Base-by-base conservation (phyloP, 2,888 invertebrate genomes). In the Lithophane socia region DNA sequence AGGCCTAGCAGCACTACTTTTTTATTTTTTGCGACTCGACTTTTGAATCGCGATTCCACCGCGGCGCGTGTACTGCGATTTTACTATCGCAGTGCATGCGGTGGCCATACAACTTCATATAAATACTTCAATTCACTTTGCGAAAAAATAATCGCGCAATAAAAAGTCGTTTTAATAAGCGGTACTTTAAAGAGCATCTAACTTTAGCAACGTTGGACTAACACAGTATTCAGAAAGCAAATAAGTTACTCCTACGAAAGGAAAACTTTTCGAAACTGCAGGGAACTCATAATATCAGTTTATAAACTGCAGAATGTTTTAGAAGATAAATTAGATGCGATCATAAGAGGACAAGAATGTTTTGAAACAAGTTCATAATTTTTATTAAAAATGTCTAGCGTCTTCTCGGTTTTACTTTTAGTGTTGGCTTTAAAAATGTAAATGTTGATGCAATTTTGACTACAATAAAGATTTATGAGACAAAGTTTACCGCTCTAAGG, bases 201-300 rank as follows among this genome's bases (percentile, higher is more conserved):
- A 49, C 29, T 75, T 37, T 64, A 47, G 21, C 64, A 63, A 52
- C 16, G 29, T 29, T 64, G 3, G 5, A 5, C 24, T 44, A 42
- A 68, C 24, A 47, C 49, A 58, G 63, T 67, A 49, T 69, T 69
- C 69, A 67, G 10, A 71, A 63, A 67, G 37, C 18, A 72, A 73
- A 69, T 49, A 24, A 64, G 56, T 77, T 63, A 54, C 44, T 52
- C 61, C 66, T 65, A 3, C 37, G 42, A 77, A 76, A 80, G 70
- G 13, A 73, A 64, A 84, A 82, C 60, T 82, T 82, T 64, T 13
- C 47, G 37, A 68, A 54, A 85, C 71, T 63, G 61, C 44, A 54
- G 56, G 37, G 12, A 74, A 64, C 68, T 80, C 29, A 29, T 61
- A 68, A 24, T 67, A 71, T 75, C 75, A 69, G 58, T 82, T 81